These are phyloP conservation scores for Maniola jurtina DNA, from an alignment of 1,140 invertebrate species.

Conservation along the genomic window DNA sequence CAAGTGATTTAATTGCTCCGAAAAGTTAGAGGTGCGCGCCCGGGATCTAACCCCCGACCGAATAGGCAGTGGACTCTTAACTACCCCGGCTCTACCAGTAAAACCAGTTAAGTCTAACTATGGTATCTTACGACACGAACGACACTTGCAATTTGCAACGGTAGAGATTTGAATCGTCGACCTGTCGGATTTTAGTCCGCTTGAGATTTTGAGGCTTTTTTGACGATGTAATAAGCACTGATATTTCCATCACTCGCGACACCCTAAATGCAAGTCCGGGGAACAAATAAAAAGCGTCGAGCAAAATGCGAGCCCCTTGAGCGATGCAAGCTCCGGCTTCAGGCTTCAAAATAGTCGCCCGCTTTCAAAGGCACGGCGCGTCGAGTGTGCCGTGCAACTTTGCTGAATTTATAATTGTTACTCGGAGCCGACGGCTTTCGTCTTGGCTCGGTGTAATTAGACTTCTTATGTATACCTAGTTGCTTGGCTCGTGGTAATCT, in stretches of 20 bases:
- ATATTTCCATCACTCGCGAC: constrained; percentile 31
- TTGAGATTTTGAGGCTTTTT: no score
- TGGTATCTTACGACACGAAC: no score
- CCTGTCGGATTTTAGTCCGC: no score
- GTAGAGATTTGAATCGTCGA: no score
- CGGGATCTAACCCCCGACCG: no score
- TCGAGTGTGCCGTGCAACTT: constrained; percentile 36
- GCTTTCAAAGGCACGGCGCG: constrained; percentile 38
- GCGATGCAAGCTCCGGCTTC: constrained; percentile 11
- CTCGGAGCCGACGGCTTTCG: constrained; percentile 28
- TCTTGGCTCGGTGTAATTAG: constrained; percentile 47
- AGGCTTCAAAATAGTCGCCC: constrained; percentile 40
- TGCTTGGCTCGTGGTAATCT: constrained; percentile 15
- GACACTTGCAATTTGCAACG: no score
- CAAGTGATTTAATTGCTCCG: no score
- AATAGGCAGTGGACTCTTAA: no score
- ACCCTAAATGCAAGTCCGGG: constrained; percentile 35
- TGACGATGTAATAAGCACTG: not conserved
- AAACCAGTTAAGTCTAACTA: no score
- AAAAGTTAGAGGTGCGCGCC: no score
- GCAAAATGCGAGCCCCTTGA: constrained; percentile 42
- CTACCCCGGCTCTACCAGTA: no score
- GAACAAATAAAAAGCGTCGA: constrained; percentile 42
- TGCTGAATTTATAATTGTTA: constrained; percentile 59
- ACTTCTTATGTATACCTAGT: constrained; percentile 25